Percentiles rank a stretch among this genome's conserved stretches.
phyloP scores from a whole-genome alignment of 2,888 invertebrate genomes.

The Trissoscelio sp. region DNA sequence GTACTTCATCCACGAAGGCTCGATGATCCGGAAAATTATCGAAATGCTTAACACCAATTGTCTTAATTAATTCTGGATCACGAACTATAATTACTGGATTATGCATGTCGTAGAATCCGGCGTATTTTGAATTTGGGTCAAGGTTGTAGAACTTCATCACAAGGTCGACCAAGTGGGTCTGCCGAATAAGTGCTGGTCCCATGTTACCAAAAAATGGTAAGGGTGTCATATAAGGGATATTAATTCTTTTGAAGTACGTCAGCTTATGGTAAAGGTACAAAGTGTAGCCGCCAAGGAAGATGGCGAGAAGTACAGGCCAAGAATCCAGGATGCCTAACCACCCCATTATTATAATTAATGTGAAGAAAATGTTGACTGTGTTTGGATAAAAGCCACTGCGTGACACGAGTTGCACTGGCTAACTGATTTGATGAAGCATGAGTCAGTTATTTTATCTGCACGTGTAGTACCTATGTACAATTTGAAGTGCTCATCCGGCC shows the following conservation, averaged over 20 bases:
- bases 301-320: constrained; percentile 10
- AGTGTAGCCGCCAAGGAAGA: constrained; percentile 13
- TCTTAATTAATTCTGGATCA: constrained; percentile 73
- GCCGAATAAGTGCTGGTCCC: constrained; percentile 47
- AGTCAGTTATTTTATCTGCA: constrained; percentile 1
- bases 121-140: constrained; percentile 68
- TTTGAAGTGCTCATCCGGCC: background rate
- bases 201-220: constrained; percentile 69
- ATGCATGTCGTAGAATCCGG: constrained; percentile 72
- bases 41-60: constrained; percentile 73
- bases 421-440: constrained; percentile 1
- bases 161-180: constrained; percentile 22
- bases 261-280: constrained; percentile 28
- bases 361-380: constrained; percentile 11
- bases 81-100: constrained; percentile 70
- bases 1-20: constrained; percentile 45
- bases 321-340: constrained; percentile 24
- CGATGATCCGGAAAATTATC: constrained; percentile 69
- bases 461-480: background rate
- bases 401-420: background rate
- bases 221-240: constrained; percentile 39
- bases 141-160: constrained; percentile 59
- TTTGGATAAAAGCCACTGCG: background rate
- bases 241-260: constrained; percentile 42
- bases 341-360: constrained; percentile 20